Evolutionary conservation across 2,888 invertebrate genomes (phyloP).

Genomic region (Agrotis ipsilon): DNA sequence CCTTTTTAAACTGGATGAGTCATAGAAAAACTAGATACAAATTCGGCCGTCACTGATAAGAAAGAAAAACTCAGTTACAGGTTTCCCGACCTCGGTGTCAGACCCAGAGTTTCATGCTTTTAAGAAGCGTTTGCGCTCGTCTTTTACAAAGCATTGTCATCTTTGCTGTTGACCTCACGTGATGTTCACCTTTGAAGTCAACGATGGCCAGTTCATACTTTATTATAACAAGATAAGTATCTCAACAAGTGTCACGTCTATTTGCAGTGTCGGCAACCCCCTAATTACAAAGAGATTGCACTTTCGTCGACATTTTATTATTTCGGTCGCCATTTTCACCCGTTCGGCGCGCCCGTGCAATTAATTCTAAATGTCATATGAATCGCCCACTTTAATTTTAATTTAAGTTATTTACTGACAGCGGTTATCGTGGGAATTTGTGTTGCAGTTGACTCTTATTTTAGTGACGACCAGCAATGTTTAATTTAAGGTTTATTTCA

Average conservation of each 20-base stretch:
- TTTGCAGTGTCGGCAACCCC: constrained; percentile 45
- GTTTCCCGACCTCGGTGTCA: too few relatives aligned
- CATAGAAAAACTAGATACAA: too few relatives aligned
- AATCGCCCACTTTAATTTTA: constrained; percentile 72
- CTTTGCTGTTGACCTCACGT: neutral
- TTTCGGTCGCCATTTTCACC: constrained; percentile 78
- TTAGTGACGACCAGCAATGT: constrained; percentile 12
- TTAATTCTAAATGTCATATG: constrained; percentile 83
- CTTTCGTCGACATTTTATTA: constrained; percentile 77
- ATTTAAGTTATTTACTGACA: constrained; percentile 63
- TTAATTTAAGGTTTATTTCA: constrained; percentile 17
- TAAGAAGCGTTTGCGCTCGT: too few relatives aligned
- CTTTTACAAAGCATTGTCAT: neutral
- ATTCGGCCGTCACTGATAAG: too few relatives aligned
- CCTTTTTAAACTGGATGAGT: too few relatives aligned
- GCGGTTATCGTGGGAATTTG: constrained; percentile 58
- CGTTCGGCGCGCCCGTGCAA: constrained; percentile 78
- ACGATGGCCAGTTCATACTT: neutral
- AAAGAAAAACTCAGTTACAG: too few relatives aligned
- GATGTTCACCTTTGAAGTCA: neutral
- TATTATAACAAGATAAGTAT: constrained; percentile 16
- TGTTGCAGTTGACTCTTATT: constrained; percentile 17
- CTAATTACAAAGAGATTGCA: constrained; percentile 68
- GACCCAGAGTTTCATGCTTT: too few relatives aligned
- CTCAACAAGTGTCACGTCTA: constrained; percentile 47